Conservation (phyloP, 2,797 vertebrate species). For the Synaphobranchus kaupii region DNA sequence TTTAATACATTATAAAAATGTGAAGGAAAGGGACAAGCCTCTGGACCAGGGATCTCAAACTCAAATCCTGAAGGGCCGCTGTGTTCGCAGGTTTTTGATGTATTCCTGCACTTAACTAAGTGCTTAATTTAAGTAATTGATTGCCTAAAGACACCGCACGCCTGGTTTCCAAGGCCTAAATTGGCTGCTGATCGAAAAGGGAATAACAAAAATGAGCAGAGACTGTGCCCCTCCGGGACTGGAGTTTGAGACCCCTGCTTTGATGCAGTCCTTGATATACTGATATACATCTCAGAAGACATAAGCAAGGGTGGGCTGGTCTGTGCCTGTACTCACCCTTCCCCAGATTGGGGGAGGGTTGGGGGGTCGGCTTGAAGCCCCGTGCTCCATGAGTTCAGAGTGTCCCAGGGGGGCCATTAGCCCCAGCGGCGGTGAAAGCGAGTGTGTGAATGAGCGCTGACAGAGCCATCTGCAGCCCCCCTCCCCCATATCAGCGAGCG, state of each 20-base stretch:
- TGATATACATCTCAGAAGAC: neutral
- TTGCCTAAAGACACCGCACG: too few species aligned
- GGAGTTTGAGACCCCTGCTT: neutral
- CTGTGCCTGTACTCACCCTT: neutral
- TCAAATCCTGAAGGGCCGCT: too few species aligned
- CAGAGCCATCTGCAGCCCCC: slow-evolving; percentile 17
- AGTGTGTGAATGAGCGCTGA: slow-evolving; percentile 24
- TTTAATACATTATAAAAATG: neutral
- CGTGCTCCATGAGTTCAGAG: neutral
- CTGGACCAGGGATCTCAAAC: neutral
- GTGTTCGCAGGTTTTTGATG: too few species aligned
- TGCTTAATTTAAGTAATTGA: too few species aligned
- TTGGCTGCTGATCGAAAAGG: too few species aligned
- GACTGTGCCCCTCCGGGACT: too few species aligned
- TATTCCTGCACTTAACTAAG: too few species aligned
- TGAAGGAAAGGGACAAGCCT: neutral
- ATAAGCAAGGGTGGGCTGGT: neutral
- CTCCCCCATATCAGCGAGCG: neutral
- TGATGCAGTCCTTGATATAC: neutral
- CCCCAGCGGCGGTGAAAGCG: slow-evolving; percentile 17
- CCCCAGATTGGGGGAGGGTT: neutral
- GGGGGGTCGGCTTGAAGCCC: neutral
- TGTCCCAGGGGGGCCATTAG: slow-evolving; percentile 19
- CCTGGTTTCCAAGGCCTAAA: too few species aligned
- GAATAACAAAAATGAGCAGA: too few species aligned